Evolutionary conservation across 2,888 invertebrate genomes (phyloP).

Genomic region (Alitta virens): DNA sequence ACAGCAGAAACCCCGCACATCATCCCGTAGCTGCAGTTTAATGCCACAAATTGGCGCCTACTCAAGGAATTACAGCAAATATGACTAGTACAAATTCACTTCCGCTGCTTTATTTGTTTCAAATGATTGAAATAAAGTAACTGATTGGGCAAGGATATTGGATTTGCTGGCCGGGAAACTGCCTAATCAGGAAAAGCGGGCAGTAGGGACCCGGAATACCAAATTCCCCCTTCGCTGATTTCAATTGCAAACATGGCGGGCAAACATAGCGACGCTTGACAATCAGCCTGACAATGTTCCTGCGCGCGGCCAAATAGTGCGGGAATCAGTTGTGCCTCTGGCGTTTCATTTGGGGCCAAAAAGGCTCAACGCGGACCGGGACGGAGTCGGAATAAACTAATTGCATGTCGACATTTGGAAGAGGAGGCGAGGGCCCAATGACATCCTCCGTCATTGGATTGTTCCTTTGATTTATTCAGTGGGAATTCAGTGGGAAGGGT

Average conservation of each 20-base stretch:
- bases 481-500: too few relatives aligned
- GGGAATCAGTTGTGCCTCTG: not conserved
- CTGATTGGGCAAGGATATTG: slow-evolving; percentile 16
- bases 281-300: slow-evolving; percentile 15
- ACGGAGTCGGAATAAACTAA: slow-evolving; percentile 15
- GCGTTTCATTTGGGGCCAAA: slow-evolving; percentile 9
- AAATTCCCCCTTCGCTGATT: slow-evolving; percentile 3
- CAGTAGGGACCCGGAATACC: slow-evolving; percentile 11
- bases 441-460: not conserved
- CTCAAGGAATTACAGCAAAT: too few relatives aligned
- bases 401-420: not conserved
- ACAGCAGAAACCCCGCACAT: too few relatives aligned
- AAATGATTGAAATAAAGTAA: slow-evolving; percentile 19
- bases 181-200: slow-evolving; percentile 3
- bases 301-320: slow-evolving; percentile 1
- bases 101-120: slow-evolving; percentile 17
- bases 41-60: too few relatives aligned
- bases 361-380: not conserved
- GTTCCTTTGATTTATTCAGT: too few relatives aligned
- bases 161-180: slow-evolving; percentile 12
- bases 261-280: not conserved
- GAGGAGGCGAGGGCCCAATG: not conserved
- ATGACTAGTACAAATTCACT: slow-evolving; percentile 10
- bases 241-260: too few relatives aligned
- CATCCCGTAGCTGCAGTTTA: too few relatives aligned